Evolutionary conservation across 2,113 vertebrate species (phyloP).

Genomic region (Sitta europaea): DNA sequence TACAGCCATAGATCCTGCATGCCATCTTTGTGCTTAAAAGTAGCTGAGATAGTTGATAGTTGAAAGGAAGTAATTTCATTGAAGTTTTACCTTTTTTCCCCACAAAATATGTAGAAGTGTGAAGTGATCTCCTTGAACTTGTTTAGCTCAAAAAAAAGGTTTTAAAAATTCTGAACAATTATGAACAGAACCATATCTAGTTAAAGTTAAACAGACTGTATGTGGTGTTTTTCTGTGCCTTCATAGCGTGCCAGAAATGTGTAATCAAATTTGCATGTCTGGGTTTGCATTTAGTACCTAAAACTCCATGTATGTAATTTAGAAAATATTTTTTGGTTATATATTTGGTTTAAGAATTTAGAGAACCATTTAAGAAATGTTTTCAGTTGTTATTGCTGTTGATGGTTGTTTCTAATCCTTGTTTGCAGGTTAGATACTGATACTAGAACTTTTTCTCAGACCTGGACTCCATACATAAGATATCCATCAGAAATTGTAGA

Average conservation of each 20-base stretch:
- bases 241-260: neutral
- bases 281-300: constrained; percentile 3
- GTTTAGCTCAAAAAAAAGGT: neutral
- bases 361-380: neutral
- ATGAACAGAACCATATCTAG: neutral
- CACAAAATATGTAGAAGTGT: neutral
- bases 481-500: neutral
- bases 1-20: neutral
- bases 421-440: neutral
- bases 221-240: neutral
- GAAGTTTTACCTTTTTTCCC: neutral
- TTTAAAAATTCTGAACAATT: neutral
- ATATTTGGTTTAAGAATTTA: neutral
- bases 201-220: neutral
- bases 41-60: neutral
- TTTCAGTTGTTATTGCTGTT: neutral
- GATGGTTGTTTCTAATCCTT: neutral
- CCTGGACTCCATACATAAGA: neutral
- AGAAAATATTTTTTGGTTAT: neutral
- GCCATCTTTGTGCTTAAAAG: neutral
- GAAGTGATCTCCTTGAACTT: neutral
- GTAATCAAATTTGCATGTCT: constrained; percentile 18
- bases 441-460: neutral
- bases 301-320: neutral
- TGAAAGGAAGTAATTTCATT: neutral